Percentiles rank a stretch among this genome's conserved stretches.
These are phyloP conservation scores for Lomographa bimaculata DNA, from an alignment of 2,888 invertebrate genomes.

Conservation along the genomic window DNA sequence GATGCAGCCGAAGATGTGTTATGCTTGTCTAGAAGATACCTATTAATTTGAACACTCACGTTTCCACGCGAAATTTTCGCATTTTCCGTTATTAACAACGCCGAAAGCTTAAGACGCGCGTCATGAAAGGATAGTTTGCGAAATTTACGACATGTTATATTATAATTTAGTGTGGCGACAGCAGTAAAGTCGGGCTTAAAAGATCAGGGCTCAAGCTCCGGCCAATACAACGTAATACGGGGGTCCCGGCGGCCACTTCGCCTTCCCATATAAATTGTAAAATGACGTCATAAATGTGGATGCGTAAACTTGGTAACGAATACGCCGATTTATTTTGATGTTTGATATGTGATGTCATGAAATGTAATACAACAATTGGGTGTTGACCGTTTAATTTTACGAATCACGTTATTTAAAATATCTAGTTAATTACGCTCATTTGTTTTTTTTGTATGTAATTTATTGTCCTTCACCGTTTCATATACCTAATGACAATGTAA, in stretches of 20 bases:
- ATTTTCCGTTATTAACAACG: constrained; percentile 42
- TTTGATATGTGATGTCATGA: no score
- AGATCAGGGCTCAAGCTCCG: constrained; percentile 59
- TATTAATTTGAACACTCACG: no score
- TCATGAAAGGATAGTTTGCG: constrained; percentile 73
- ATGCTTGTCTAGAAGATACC: no score
- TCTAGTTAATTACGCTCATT: no score
- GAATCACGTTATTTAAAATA: no score
- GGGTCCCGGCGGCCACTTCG: constrained; percentile 27
- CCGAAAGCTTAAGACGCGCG: constrained; percentile 61
- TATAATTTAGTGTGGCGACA: constrained; percentile 78
- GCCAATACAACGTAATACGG: constrained; percentile 38
- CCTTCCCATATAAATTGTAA: constrained; percentile 31
- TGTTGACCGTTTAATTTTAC: no score
- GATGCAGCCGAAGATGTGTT: no score
- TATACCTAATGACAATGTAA: no score
- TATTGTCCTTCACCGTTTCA: no score
- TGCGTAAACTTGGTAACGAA: constrained; percentile 2
- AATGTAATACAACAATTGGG: no score
- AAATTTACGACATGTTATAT: constrained; percentile 82
- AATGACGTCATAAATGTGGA: constrained; percentile 21
- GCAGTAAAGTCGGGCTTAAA: constrained; percentile 79
- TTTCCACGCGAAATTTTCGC: no score
- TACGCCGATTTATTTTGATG: neutral
- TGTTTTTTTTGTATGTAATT: no score